Evolutionary conservation across 1,140 invertebrate species (phyloP).

Genomic region (Pteromalus puparum): DNA sequence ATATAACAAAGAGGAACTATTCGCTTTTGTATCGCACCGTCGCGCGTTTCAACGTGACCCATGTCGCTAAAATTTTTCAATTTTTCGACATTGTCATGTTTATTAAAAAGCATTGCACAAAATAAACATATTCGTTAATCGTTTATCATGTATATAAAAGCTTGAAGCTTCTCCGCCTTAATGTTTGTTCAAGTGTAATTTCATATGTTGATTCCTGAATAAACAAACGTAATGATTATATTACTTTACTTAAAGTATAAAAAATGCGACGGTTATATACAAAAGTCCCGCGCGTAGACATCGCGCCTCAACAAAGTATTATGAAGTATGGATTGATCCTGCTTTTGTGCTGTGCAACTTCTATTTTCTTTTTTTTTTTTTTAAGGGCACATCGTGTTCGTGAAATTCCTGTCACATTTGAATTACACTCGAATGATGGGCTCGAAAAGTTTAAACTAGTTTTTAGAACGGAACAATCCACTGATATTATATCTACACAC

Average conservation of each 20-base stretch:
- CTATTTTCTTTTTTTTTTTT: slow-evolving; percentile 3
- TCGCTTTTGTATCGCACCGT: slow-evolving; percentile 59
- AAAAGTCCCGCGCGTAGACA: slow-evolving; percentile 10
- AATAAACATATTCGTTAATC: slow-evolving; percentile 5
- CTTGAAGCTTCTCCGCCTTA: neutral
- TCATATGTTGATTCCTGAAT: neutral
- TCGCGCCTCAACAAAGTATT: slow-evolving; percentile 2
- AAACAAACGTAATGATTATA: neutral
- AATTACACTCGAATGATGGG: neutral
- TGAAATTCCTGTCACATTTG: neutral
- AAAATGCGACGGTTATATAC: slow-evolving; percentile 33
- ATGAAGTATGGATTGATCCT: slow-evolving; percentile 11
- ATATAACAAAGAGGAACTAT: slow-evolving; percentile 72
- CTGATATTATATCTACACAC: neutral
- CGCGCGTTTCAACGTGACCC: neutral
- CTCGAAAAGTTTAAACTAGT: neutral
- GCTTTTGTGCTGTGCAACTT: neutral
- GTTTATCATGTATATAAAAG: neutral
- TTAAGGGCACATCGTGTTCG: slow-evolving; percentile 40
- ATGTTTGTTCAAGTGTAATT: neutral
- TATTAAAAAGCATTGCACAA: slow-evolving; percentile 21
- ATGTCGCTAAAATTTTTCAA: slow-evolving; percentile 13
- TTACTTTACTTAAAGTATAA: neutral
- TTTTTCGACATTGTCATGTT: slow-evolving; percentile 33
- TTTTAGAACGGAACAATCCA: neutral